Percentiles rank a stretch among this genome's conserved stretches.
These are phyloP conservation scores for Augochlorella aurata DNA, from an alignment of 2,888 invertebrate genomes.

Conservation along the genomic window DNA sequence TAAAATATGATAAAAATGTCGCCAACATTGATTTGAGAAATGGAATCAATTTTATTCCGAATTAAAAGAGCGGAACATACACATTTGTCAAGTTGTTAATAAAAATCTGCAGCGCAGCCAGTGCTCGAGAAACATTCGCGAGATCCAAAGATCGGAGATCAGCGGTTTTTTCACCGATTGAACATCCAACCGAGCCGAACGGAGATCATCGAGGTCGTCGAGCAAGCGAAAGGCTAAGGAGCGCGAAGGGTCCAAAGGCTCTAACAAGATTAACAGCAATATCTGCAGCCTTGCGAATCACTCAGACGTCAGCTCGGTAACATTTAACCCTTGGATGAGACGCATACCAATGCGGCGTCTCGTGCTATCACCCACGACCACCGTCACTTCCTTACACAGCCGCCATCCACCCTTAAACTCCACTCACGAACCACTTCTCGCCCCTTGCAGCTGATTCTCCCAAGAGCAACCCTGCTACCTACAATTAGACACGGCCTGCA, in stretches of 20 bases:
- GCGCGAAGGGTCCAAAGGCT: slow-evolving; percentile 36
- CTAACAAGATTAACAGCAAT: slow-evolving; percentile 66
- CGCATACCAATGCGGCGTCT: slow-evolving; percentile 40
- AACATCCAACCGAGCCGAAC: slow-evolving; percentile 24
- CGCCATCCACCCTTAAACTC: slow-evolving; percentile 29
- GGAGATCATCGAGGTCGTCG: slow-evolving; percentile 29
- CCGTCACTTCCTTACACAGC: slow-evolving; percentile 35
- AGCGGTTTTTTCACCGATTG: slow-evolving; percentile 2
- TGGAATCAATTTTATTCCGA: too few species aligned
- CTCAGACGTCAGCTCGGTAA: slow-evolving; percentile 44
- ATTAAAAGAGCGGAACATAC: too few species aligned
- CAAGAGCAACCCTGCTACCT: slow-evolving; percentile 34
- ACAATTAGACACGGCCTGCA: slow-evolving; percentile 5
- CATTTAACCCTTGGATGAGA: slow-evolving; percentile 50
- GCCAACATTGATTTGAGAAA: too few species aligned
- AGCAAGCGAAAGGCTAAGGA: slow-evolving; percentile 15
- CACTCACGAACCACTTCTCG: slow-evolving; percentile 56
- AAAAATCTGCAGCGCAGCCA: too few species aligned
- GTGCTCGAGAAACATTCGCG: background rate
- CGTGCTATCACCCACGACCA: slow-evolving; percentile 46
- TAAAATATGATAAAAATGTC: too few species aligned
- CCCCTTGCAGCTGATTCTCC: slow-evolving; percentile 52
- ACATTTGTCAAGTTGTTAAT: too few species aligned
- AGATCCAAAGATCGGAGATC: background rate
- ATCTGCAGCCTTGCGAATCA: slow-evolving; percentile 53